Base-by-base conservation (phyloP, 2,113 vertebrate species). In the Cebus imitator region DNA sequence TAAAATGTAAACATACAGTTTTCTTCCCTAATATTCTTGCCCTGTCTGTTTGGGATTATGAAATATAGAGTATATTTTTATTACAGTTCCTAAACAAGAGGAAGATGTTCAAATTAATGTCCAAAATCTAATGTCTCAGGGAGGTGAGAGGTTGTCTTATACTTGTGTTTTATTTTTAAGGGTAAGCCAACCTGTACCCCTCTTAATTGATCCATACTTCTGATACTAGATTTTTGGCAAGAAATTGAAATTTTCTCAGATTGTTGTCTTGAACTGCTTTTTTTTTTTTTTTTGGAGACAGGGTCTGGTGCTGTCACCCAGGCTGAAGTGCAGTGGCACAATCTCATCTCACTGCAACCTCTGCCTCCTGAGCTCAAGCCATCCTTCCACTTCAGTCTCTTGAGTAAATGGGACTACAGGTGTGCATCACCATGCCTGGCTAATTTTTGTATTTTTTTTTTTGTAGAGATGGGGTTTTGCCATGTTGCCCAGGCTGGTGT, bases 61-160 rank as follows among this genome's bases (percentile, higher is more conserved):
- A 93, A 83, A 90, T 95, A 85, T 16, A 90, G 6, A 61, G 25
- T 55, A 55, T 45, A 83, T 96, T 97, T 96, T 94, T 64, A 81
- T 91, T 75, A 37, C 35, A 90, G 55, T 96, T 94, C 57, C 61
- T 72, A 89, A 91, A 83, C 58, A 96, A 72, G 91, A 92, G 73
- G 68, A 95, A 68, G 37, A 32, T 96, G 23, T 88, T 95, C 83
- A 95, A 27, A 93, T 96, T 76, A 95, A 86, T 18, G 13, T 92
- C 30, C 85, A 87, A 94, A 96, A 23, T 97, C 70, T 91, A 70
- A 72, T 55, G 32, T 83, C 61, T 88, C 50, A 93, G 58, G 70
- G 11, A 92, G 35, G 17, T 3, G 45, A 90, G 57, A 90, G 18
- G 9, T 82, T 94, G 37, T 96, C 23, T 90, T 93, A 75, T 45